Evolutionary conservation across 2,888 invertebrate genomes (phyloP).

Genomic region (Andricus curvator): DNA sequence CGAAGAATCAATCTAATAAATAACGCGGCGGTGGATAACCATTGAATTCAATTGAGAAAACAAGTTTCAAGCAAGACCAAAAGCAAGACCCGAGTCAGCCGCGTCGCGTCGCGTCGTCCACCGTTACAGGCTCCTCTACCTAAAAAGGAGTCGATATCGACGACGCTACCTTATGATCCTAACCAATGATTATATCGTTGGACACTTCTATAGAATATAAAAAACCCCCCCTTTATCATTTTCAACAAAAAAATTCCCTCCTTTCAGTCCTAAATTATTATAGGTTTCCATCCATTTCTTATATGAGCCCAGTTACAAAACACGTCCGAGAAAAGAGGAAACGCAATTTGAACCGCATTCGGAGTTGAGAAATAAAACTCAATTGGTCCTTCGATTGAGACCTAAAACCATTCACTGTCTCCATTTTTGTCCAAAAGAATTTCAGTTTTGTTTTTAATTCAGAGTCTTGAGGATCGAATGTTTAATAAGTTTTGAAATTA

Average conservation of each 20-base stretch:
- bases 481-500: neutral
- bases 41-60: conserved; percentile 65
- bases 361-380: conserved; percentile 25
- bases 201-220: conserved; percentile 29
- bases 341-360: neutral
- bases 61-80: conserved; percentile 66
- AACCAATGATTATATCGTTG: conserved; percentile 44
- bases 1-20: conserved; percentile 66
- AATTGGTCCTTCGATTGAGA: conserved; percentile 21
- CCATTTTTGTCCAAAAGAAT: neutral
- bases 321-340: neutral
- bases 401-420: conserved; percentile 13
- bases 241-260: neutral
- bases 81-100: conserved; percentile 67
- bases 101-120: conserved; percentile 65
- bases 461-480: neutral
- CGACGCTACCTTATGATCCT: conserved; percentile 56
- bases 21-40: conserved; percentile 63
- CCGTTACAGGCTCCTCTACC: conserved; percentile 66
- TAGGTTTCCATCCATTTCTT: conserved; percentile 31
- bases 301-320: conserved; percentile 24
- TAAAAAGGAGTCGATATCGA: conserved; percentile 61
- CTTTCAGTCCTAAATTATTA: conserved; percentile 13
- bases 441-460: neutral
- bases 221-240: conserved; percentile 16